Base-by-base conservation (phyloP, 2,888 invertebrate genomes). In the Rhagonycha fulva region DNA sequence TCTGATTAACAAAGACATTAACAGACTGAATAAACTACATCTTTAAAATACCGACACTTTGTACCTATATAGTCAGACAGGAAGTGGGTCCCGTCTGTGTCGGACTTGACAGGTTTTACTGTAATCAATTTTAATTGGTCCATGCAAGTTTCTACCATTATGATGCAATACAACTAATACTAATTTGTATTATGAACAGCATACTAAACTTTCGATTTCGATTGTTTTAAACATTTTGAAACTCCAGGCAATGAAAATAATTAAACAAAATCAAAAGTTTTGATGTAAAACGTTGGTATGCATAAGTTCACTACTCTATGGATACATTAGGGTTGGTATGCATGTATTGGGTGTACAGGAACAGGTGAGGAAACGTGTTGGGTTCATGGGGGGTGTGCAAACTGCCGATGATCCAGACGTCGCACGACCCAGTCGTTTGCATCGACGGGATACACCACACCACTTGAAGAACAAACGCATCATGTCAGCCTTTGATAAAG, bases 391-490 rank as follows among this genome's bases (percentile, higher is more conserved):
- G 68, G 88, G 88, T 75, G 86, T 83, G 68, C 80, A 83, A 78
- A 87, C 85, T 80, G 89, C 89, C 78, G 89, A 89, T 81, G 89
- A 88, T 80, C 87, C 87, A 79, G 89, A 89, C 77, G 86, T 87
- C 70, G 87, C 89, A 80, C 90, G 90, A 82, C 93, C 92, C 73
- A 92, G 92, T 84, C 91, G 93, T 77, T 92, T 97, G 78, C 94
- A 96, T 87, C 92, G 95, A 78, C 93, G 99, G 84, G 99, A 99
- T 90, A 99, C 99, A 23, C 99, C 99, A 69, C 99, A 99, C 91
- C 98, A 99, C 89, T 92, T 98, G 86, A 99, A 99, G 92, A 98
- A 98, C 90, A 98, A 98, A 88, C 94, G 98, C 85, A 95, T 98
- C 84, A 92, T 93, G 86, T 87, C 90, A 72, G 87, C 90, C 76